Evolutionary conservation across 2,888 invertebrate species (phyloP), one percentile per base, ranked within the genome.

Genomic region (Limnephilus rhombicus): DNA sequence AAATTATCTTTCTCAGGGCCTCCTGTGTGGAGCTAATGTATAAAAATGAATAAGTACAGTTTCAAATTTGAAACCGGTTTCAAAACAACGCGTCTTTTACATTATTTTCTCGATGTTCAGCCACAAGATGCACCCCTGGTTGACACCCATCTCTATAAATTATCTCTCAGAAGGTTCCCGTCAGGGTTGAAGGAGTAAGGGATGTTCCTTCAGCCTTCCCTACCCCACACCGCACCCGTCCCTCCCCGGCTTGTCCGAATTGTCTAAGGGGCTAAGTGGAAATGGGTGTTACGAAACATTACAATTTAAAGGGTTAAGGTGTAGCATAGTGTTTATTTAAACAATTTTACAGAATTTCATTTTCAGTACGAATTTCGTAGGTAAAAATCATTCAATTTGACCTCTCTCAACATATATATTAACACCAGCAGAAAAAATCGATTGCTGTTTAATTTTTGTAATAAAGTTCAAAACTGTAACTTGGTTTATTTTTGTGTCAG

Each of bases 61-160:
- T 45, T 45, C 13, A 15, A 18, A 53, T 53, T 53, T 0, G 1
- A 68, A 18, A 68, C 7, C 53, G 18, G 7, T 68, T 68, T 18
- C 13, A 68, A 68, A 68, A 68, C 53, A 68, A 18, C 53, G 53
- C 24, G 1, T 4, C 18, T 18, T 18, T 18, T 7, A 24, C 3
- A 24, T 24, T 68, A 24, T 68, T 68, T 18, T 18, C 18, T 7
- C 18, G 18, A 68, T 68, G 53, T 68, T 68, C 24, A 5, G 18
- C 24, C 53, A 68, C 53, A 18, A 68, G 3, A 5, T 68, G 53
- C 53, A 18, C 1, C 53, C 53, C 53, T 68, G 53, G 53, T 68
- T 68, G 53, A 37, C 85, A 85, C 85, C 37, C 41, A 41, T 85
- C 85, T 41, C 85, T 85, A 45, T 85, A 85, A 85, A 85, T 85